Evolutionary conservation across 2,113 vertebrate species (phyloP).

Genomic region (Prunella fulvescens): DNA sequence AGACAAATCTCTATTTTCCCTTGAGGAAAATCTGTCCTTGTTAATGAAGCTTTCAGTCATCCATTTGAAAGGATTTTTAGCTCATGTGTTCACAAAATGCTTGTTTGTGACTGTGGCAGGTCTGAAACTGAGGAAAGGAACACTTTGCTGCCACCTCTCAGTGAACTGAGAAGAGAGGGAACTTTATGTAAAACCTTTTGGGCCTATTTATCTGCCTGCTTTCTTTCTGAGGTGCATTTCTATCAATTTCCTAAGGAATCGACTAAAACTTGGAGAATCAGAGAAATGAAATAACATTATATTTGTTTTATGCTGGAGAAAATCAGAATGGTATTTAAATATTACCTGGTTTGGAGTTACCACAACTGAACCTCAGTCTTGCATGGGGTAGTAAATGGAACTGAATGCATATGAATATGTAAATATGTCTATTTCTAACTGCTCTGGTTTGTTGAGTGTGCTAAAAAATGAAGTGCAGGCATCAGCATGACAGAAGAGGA

Average conservation of each 20-base stretch:
- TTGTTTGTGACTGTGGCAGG: not conserved
- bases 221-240: not conserved
- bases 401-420: not conserved
- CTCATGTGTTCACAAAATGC: not conserved
- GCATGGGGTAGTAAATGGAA: not conserved
- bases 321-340: not conserved
- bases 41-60: not conserved
- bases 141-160: conserved; percentile 40
- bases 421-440: not conserved
- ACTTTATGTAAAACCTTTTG: not conserved
- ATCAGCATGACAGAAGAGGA: not conserved
- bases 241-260: not conserved
- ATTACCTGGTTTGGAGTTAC: not conserved
- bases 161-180: not conserved
- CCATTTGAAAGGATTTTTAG: not conserved
- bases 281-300: not conserved
- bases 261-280: not conserved
- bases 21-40: not conserved
- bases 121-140: not conserved
- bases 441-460: not conserved
- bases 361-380: not conserved
- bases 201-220: not conserved
- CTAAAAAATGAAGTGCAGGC: not conserved
- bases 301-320: not conserved
- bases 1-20: not conserved